These are phyloP conservation scores for Botia kubotai DNA, from an alignment of 2,797 vertebrate species.

Conservation along the genomic window DNA sequence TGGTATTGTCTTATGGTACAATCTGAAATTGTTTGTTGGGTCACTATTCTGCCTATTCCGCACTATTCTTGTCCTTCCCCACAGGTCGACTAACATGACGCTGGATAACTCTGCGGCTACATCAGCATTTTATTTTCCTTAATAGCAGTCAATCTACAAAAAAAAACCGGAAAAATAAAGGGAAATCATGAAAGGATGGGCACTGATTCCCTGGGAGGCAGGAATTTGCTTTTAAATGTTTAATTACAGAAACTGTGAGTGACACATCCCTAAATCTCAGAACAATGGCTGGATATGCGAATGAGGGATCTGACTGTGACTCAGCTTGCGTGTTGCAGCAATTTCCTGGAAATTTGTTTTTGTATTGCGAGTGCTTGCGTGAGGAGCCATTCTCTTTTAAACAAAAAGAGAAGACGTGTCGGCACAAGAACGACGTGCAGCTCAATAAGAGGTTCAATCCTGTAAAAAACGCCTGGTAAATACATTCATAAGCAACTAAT, in stretches of 20 bases:
- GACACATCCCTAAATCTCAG: constrained; percentile 66
- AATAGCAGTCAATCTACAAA: constrained; percentile 60
- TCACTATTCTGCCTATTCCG: constrained; percentile 63
- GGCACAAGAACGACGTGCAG: constrained; percentile 77
- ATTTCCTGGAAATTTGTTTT: constrained; percentile 80
- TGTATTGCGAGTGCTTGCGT: constrained; percentile 77
- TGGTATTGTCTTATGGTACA: neutral
- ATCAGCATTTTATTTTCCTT: constrained; percentile 61
- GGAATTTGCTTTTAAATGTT: constrained; percentile 64
- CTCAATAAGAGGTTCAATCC: constrained; percentile 65
- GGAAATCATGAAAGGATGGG: constrained; percentile 30
- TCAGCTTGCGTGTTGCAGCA: constrained; percentile 79
- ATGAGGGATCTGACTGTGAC: constrained; percentile 75
- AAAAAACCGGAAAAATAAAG: neutral
- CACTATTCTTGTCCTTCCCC: constrained; percentile 61
- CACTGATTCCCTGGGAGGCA: constrained; percentile 51
- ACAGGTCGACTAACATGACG: constrained; percentile 53
- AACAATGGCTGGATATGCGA: constrained; percentile 58
- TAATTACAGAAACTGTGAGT: constrained; percentile 69
- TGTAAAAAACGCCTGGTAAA: neutral
- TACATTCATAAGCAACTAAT: neutral
- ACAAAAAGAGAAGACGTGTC: constrained; percentile 81
- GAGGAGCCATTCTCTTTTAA: constrained; percentile 74
- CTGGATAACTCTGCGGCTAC: constrained; percentile 60
- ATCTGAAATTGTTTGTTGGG: neutral